Percentiles rank a stretch among this genome's conserved stretches.
Evolutionary conservation across 2,888 invertebrate genomes (phyloP).

Genomic region (Andrena fulva): DNA sequence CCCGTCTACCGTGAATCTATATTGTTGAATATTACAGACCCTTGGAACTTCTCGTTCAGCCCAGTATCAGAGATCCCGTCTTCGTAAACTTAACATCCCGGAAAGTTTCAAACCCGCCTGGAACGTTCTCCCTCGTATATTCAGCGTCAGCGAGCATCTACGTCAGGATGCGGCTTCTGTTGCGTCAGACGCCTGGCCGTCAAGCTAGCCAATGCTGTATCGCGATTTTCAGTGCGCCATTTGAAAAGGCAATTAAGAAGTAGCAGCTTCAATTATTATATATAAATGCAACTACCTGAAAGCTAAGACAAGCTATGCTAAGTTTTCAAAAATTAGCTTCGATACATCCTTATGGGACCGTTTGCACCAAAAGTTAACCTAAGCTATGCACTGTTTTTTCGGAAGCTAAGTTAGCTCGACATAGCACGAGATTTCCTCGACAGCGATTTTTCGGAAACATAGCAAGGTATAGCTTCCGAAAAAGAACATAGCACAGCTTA

Average conservation of each 20-base stretch:
- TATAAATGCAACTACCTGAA: too few species aligned
- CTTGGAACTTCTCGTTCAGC: conserved; percentile 18
- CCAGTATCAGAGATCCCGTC: background rate
- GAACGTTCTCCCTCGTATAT: conserved; percentile 40
- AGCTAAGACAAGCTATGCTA: too few species aligned
- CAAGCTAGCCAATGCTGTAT: conserved; percentile 15
- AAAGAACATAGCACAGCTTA: too few species aligned
- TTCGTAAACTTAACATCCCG: conserved; percentile 34
- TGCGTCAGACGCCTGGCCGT: conserved; percentile 30
- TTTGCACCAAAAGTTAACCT: too few species aligned
- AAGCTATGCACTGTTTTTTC: too few species aligned
- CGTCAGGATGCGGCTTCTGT: conserved; percentile 39
- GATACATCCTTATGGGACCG: too few species aligned
- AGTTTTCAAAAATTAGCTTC: too few species aligned
- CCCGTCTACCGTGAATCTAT: conserved; percentile 1
- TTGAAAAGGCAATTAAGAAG: background rate
- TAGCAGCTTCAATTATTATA: background rate
- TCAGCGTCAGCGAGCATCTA: conserved; percentile 44
- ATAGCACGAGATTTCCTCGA: too few species aligned
- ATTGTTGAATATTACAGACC: conserved; percentile 9
- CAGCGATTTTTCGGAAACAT: too few species aligned
- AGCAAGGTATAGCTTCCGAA: too few species aligned
- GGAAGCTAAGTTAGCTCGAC: too few species aligned
- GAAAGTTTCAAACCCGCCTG: conserved; percentile 28
- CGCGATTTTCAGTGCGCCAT: background rate